Conservation (phyloP, 1,140 invertebrate genomes). For the Bilobella aurantiaca region DNA sequence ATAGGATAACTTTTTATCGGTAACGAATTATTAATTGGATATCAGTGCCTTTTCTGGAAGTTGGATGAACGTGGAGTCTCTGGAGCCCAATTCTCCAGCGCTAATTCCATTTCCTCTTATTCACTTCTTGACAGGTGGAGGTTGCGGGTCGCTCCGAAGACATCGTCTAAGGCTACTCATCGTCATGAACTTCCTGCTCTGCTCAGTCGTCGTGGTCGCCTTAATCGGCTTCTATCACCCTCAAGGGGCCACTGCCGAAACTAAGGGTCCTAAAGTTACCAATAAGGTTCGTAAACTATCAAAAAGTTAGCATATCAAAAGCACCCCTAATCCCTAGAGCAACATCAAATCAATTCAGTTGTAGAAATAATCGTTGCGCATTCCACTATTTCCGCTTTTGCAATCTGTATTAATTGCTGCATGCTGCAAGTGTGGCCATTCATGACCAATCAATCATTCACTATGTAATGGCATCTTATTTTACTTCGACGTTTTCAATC, state of each 20-base stretch:
- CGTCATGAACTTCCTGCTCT: neutral
- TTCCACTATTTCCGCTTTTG: too few relatives aligned
- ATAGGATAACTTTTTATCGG: neutral
- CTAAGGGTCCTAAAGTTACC: neutral
- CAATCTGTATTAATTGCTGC: too few relatives aligned
- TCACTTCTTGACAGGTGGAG: neutral
- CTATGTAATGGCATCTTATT: too few relatives aligned
- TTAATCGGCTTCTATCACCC: neutral
- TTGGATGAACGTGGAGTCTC: conserved; percentile 5
- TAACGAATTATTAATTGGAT: too few relatives aligned
- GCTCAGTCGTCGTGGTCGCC: neutral
- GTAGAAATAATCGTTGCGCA: too few relatives aligned
- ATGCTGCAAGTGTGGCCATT: too few relatives aligned
- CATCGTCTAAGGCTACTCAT: neutral
- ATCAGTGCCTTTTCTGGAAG: neutral
- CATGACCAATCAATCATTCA: too few relatives aligned
- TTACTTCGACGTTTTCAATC: too few relatives aligned
- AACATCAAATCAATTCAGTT: too few relatives aligned
- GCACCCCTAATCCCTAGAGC: neutral
- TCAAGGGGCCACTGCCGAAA: neutral
- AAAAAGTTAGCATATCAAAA: neutral
- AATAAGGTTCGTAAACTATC: neutral
- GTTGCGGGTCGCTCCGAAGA: neutral
- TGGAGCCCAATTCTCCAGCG: neutral
- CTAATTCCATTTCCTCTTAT: neutral